A percentile compares a stretch with the other conserved stretches of the same genome.
These are phyloP conservation scores for Drosophila azteca DNA, from an alignment of 1,140 invertebrate genomes.

Conservation along the genomic window DNA sequence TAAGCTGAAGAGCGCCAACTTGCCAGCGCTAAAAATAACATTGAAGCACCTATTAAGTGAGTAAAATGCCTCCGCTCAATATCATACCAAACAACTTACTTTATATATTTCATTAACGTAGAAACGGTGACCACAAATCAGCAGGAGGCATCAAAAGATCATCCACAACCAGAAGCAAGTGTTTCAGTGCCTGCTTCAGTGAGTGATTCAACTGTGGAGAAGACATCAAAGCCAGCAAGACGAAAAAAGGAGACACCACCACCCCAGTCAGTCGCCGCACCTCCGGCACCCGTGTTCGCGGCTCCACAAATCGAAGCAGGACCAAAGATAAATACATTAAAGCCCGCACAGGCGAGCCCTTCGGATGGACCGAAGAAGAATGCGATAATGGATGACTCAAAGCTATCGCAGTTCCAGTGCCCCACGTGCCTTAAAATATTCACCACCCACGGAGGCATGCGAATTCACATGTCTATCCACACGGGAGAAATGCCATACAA, in stretches of 20 bases:
- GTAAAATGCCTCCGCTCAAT: neutral
- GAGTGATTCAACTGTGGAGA: neutral
- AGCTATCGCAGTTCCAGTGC: constrained; percentile 25
- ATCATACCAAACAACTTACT: neutral
- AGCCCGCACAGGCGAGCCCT: too few species aligned
- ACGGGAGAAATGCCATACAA: constrained; percentile 75
- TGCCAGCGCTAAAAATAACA: constrained; percentile 22
- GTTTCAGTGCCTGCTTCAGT: neutral
- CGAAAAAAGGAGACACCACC: neutral
- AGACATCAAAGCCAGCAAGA: neutral
- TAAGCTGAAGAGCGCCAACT: constrained; percentile 5
- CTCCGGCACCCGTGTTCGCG: too few species aligned
- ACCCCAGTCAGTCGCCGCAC: neutral
- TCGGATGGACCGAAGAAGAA: too few species aligned
- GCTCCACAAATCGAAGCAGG: neutral
- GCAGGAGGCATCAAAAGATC: neutral
- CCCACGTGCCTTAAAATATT: constrained; percentile 64
- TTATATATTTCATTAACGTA: neutral
- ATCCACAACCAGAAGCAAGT: neutral
- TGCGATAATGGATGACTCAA: neutral
- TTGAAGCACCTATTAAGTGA: constrained; percentile 41
- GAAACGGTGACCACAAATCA: neutral
- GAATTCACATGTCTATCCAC: constrained; percentile 73
- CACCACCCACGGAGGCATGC: constrained; percentile 63
- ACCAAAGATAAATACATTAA: neutral